Percentiles rank a stretch among this genome's conserved stretches.
phyloP scores from a whole-genome alignment of 2,888 invertebrate species.

The Mactromeris polynyma region DNA sequence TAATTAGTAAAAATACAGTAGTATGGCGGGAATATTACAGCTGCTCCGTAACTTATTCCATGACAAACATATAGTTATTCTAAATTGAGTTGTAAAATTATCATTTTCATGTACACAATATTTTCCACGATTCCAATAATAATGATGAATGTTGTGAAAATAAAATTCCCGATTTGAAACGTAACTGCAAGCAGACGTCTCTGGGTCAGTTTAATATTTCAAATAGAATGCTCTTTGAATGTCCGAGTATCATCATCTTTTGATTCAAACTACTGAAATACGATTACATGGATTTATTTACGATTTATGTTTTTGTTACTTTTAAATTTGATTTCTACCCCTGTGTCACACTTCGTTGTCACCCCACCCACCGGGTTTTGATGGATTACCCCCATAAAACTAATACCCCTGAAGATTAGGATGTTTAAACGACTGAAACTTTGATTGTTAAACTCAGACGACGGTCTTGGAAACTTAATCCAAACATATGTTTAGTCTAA shows the following conservation, averaged over 20 bases:
- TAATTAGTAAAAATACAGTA: too few species aligned
- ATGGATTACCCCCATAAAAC: slow-evolving; percentile 30
- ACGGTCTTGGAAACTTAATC: background rate
- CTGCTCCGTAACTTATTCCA: background rate
- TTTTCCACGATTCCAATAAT: background rate
- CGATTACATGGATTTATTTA: background rate
- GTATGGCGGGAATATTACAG: background rate
- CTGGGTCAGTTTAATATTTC: background rate
- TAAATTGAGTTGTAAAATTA: background rate
- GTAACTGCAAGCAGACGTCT: too few species aligned
- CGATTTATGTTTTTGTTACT: background rate
- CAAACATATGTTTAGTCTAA: slow-evolving; percentile 15
- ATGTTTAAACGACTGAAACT: background rate
- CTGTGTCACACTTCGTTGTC: slow-evolving; percentile 12
- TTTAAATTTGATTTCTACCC: background rate
- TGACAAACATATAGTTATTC: background rate
- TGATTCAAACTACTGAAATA: background rate
- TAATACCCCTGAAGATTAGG: slow-evolving; percentile 31
- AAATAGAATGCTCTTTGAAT: background rate
- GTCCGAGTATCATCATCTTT: background rate
- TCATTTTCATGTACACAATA: background rate
- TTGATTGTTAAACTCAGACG: background rate
- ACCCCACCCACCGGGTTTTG: slow-evolving; percentile 9
- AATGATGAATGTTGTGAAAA: background rate
- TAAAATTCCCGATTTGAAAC: too few species aligned